These are phyloP conservation scores for Drosophila ustulata DNA, from an alignment of 2,888 invertebrate genomes.

Conservation along the genomic window DNA sequence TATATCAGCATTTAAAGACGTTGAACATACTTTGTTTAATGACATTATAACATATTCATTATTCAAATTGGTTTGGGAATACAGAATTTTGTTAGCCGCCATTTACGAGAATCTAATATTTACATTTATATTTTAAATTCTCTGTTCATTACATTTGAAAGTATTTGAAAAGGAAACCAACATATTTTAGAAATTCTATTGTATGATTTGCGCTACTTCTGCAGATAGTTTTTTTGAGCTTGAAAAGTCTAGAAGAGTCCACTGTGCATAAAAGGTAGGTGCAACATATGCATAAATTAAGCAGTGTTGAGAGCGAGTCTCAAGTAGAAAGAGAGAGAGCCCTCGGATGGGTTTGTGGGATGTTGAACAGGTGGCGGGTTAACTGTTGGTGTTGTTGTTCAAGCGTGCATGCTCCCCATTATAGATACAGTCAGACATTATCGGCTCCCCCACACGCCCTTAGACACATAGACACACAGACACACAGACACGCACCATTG, in stretches of 20 bases:
- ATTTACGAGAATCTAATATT: too few relatives aligned
- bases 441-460: conserved; percentile 35
- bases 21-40: too few relatives aligned
- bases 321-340: not conserved
- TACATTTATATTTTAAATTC: too few relatives aligned
- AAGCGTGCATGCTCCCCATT: conserved; percentile 69
- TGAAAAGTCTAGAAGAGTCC: conserved; percentile 17
- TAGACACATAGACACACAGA: not conserved
- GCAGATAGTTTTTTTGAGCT: not conserved
- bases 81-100: too few relatives aligned
- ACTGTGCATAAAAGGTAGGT: conserved; percentile 47
- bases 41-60: too few relatives aligned
- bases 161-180: too few relatives aligned
- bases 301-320: conserved; percentile 33
- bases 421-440: conserved; percentile 71
- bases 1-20: not conserved
- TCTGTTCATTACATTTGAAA: too few relatives aligned
- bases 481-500: not conserved
- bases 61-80: too few relatives aligned
- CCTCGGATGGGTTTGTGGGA: conserved; percentile 15
- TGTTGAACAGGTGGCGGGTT: conserved; percentile 15
- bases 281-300: conserved; percentile 76
- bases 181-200: too few relatives aligned
- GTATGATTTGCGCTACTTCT: too few relatives aligned
- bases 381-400: conserved; percentile 35